Base-by-base conservation (phyloP, 2,888 invertebrate genomes). In the Chrysomela aeneicollis region DNA sequence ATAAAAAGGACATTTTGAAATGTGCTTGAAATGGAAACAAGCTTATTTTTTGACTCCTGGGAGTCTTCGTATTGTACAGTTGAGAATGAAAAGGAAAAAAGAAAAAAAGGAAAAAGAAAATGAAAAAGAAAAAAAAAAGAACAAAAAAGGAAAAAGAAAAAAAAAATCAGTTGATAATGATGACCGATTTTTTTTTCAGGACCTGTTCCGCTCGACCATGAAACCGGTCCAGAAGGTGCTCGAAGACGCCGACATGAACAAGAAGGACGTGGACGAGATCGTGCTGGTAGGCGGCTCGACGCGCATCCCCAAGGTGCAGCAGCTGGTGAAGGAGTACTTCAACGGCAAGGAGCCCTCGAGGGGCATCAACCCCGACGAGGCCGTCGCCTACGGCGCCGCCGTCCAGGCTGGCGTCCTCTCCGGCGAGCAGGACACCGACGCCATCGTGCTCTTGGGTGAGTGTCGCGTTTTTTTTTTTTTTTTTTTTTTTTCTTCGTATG, bases 261-360 rank as follows among this genome's bases (percentile, higher is more conserved):
- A 97, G 83, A 94, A 95, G 77, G 98, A 99, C 78, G 94, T 99
- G 42, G 94, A 98, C 82, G 99, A 99, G 84, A 98, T 99, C 78
- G 98, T 99, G 2, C 87, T 99, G 58, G 99, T 99, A 58, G 99
- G 99, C 78, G 99, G 99, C 71, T 98, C 98, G 8, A 99, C 99
- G 12, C 92, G 99, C 87, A 99, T 99, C 77, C 99, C 99, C 61
- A 99, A 98, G 84, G 92, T 99, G 26, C 98, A 95, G 81, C 93
- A 94, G 81, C 83, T 95, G 74, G 94, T 95, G 12, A 94, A 95
- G 79, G 95, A 95, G 82, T 97, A 93, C 88, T 99, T 99, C 85
- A 92, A 93, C 73, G 98, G 98, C 74, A 98, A 98, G 86, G 98
- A 99, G 86, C 98, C 97, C 67, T 95, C 95, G 60, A 90, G 97